These are phyloP conservation scores for Carassius gibelio DNA, from an alignment of 2,113 vertebrate species.

Conservation along the genomic window DNA sequence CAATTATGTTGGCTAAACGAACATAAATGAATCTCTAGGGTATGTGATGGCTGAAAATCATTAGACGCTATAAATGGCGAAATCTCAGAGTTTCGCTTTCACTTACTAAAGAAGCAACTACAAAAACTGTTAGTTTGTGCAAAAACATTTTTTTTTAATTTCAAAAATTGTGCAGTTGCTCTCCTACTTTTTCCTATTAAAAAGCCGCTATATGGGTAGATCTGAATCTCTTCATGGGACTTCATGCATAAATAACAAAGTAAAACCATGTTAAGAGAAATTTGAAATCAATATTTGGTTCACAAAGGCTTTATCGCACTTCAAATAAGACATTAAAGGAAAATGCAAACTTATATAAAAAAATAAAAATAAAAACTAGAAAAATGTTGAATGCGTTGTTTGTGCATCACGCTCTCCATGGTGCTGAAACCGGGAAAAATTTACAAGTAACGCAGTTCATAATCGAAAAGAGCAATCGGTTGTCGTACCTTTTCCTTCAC, in stretches of 20 bases:
- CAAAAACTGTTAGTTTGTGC: neutral
- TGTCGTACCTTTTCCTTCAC: slow-evolving; percentile 42
- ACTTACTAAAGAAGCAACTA: neutral
- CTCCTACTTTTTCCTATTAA: neutral
- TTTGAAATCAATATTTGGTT: neutral
- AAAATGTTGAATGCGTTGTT: neutral
- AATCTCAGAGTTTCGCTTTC: neutral
- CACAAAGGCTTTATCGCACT: no score
- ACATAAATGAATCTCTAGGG: neutral
- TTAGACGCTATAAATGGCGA: neutral
- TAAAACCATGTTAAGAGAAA: neutral
- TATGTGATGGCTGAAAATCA: neutral
- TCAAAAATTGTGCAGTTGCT: neutral
- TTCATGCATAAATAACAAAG: no score
- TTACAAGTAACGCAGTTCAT: no score
- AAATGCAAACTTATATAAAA: no score
- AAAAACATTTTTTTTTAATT: neutral
- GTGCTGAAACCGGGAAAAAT: neutral
- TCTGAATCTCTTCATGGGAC: no score
- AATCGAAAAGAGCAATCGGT: no score
- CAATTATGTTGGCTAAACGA: neutral
- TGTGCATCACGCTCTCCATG: neutral
- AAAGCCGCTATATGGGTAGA: neutral
- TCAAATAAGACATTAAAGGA: no score
- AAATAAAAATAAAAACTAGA: neutral